Conservation (phyloP, 2,797 vertebrate genomes). For the Intellagama lesueurii region DNA sequence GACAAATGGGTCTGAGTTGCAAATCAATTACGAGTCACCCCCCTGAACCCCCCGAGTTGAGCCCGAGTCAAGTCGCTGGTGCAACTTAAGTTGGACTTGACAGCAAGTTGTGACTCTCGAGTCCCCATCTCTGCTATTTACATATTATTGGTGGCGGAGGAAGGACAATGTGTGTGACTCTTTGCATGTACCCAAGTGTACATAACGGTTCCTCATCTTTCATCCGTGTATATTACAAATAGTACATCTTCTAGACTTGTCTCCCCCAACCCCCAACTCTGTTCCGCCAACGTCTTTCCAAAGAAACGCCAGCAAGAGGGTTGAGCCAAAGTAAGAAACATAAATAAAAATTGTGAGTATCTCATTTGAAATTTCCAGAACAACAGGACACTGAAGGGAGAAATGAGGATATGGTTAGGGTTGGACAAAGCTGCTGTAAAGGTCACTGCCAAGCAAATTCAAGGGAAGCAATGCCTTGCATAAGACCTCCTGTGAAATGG, state of each 20-base stretch:
- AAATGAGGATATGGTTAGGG: background rate
- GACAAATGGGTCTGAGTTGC: too few relatives aligned
- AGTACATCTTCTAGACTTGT: background rate
- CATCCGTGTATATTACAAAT: background rate
- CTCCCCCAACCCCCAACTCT: background rate
- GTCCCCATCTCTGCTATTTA: too few relatives aligned
- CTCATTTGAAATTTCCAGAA: background rate
- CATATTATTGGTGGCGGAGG: too few relatives aligned
- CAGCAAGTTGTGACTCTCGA: too few relatives aligned
- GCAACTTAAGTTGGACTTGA: too few relatives aligned
- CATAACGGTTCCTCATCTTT: background rate
- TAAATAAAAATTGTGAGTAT: background rate
- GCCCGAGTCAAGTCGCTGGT: too few relatives aligned
- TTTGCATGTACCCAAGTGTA: background rate
- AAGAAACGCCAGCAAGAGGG: background rate
- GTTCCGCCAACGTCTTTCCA: background rate
- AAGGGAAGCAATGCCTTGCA: slow-evolving; percentile 15
- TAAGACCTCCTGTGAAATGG: slow-evolving; percentile 40
- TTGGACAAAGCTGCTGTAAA: background rate
- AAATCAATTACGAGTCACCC: too few relatives aligned
- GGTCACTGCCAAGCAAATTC: background rate
- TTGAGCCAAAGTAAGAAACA: background rate
- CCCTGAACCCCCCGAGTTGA: too few relatives aligned
- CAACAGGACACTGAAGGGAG: background rate
- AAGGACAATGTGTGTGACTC: background rate